Evolutionary conservation across 2,113 vertebrate species (phyloP), one percentile per base, ranked within the genome.

Genomic region (Halichoeres trimaculatus): DNA sequence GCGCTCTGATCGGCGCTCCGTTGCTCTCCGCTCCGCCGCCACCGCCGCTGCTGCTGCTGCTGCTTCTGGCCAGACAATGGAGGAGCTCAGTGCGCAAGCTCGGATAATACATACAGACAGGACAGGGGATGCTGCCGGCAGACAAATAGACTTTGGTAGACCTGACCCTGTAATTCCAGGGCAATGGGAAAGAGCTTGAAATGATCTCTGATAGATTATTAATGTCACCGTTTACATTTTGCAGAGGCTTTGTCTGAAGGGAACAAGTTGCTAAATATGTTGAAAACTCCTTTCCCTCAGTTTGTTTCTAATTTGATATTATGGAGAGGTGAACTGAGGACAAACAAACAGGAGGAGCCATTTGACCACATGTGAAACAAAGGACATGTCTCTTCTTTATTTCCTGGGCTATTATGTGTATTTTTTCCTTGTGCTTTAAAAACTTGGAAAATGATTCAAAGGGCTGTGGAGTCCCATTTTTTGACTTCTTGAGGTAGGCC

Each of bases 21-120:
- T 65, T 78, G 23, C 83, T 57, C 76, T 70, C 38, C 74, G 70
- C 68, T 59, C 70, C 60, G 55, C 78, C 74, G 77, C 84, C 34
- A 70, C 76, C 16, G 52, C 79, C 30, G 30, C 71, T 35, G 68
- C 78, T n/a, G 70, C 60, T 17, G 81, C 45, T 5, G 85, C 85
- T 48, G 74, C 81, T 61, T 73, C 85, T 79, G 43, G 60, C 56
- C 79, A 92, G 91, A 93, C 93, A 93, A 93, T 93, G 79, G 92
- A 90, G 75, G 74, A 60, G 72, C 83, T 65, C 79, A 93, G 87
- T 93, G 94, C 91, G 93, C 93, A 93, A 69, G 64, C 91, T 92
- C 91, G 73, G 88, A 88, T 87, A 79, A 81, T 50, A 86, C 75
- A 86, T 10, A 70, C 73, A 86, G 75, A 83, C 76, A 76, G 73